Conservation (phyloP, 2,888 invertebrate genomes). For the Dione juno region DNA sequence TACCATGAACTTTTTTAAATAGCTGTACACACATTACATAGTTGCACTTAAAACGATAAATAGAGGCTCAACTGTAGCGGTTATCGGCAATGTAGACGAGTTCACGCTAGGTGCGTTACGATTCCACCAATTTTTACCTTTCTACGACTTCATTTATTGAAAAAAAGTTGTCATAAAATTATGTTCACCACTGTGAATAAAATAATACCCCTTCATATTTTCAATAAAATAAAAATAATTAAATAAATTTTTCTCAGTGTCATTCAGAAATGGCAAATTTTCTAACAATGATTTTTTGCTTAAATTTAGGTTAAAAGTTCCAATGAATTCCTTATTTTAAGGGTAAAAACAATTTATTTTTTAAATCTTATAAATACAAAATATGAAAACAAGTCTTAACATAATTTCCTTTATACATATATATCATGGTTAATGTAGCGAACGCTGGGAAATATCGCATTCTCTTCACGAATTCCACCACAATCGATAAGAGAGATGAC, state of each 20-base stretch:
- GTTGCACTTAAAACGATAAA: slow-evolving; percentile 46
- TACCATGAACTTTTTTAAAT: neutral
- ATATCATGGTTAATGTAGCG: slow-evolving; percentile 58
- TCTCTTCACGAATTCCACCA: slow-evolving; percentile 83
- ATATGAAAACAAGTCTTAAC: slow-evolving; percentile 31
- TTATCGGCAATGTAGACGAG: slow-evolving; percentile 48
- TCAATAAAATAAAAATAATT: too few species aligned
- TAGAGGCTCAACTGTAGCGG: slow-evolving; percentile 48
- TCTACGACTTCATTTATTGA: slow-evolving; percentile 22
- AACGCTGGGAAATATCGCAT: slow-evolving; percentile 80
- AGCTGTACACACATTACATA: neutral
- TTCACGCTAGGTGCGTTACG: slow-evolving; percentile 48
- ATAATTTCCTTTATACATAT: slow-evolving; percentile 48
- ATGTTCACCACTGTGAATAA: neutral
- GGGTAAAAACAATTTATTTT: neutral
- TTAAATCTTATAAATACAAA: neutral
- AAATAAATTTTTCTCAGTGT: too few species aligned
- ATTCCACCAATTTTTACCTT: slow-evolving; percentile 45
- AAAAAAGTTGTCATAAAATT: neutral
- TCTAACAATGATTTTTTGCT: too few species aligned
- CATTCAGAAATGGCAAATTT: too few species aligned
- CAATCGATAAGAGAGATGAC: slow-evolving; percentile 84
- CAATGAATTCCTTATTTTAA: too few species aligned
- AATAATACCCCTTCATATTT: too few species aligned
- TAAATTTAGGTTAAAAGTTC: too few species aligned